These are phyloP conservation scores for Psilanteris sp. DNA, from an alignment of 1,140 invertebrate species.

Conservation along the genomic window DNA sequence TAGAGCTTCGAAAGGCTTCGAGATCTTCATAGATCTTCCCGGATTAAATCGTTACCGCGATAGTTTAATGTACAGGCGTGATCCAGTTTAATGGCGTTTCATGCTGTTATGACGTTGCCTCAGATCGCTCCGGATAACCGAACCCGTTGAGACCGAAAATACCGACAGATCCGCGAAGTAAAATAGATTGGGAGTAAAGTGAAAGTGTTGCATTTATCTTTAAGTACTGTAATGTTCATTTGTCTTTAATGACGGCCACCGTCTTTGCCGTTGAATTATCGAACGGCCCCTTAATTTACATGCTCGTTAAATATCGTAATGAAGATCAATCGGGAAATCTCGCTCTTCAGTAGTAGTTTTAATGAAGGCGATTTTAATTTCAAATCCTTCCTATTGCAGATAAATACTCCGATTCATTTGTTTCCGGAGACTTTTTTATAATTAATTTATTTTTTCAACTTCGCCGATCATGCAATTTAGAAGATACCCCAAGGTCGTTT, in stretches of 20 bases:
- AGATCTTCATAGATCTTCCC: conserved; percentile 49
- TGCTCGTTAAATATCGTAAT: conserved; percentile 32
- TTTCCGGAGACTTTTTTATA: neutral
- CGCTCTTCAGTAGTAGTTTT: neutral
- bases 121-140: conserved; percentile 25
- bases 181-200: conserved; percentile 14
- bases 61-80: conserved; percentile 36
- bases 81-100: conserved; percentile 49
- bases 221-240: conserved; percentile 36
- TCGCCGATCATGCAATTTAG: too few relatives aligned
- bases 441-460: neutral
- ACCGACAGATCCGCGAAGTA: conserved; percentile 2
- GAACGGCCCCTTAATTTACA: conserved; percentile 22
- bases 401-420: conserved; percentile 2
- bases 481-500: too few relatives aligned
- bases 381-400: neutral
- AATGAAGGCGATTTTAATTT: conserved; percentile 7
- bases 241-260: conserved; percentile 22
- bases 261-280: conserved; percentile 28
- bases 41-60: conserved; percentile 48
- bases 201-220: conserved; percentile 53
- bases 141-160: conserved; percentile 21
- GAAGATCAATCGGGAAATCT: conserved; percentile 27
- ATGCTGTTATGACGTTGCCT: conserved; percentile 16
- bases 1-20: conserved; percentile 15